Base-by-base conservation (phyloP, 1,140 invertebrate species). In the Drosophila bipectinata region DNA sequence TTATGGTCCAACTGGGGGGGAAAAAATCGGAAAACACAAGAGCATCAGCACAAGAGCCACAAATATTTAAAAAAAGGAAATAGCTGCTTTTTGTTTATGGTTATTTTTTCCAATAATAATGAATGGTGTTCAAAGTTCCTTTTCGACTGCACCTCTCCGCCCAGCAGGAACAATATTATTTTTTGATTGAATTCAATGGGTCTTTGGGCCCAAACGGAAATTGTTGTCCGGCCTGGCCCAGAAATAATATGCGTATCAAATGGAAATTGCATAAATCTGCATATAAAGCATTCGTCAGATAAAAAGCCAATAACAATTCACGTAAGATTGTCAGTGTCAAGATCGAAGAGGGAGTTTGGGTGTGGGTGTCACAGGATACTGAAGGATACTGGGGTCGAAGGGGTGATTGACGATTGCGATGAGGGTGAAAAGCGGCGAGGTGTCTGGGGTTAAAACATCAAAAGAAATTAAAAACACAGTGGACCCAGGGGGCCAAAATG, bases 401-500 rank as follows among this genome's bases (percentile, higher is more conserved):
- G 26, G 26, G 0, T 39, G 45, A 41, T 55, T 57, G 44, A 34
- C 28, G 45, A 21, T 52, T 15, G 39, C 28, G 28, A 51, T 32
- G 44, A 10, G 44, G 47, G 26, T 60, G 39, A 64, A 53, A 52
- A 32, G 1, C 28, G 12, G 30, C 21, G 39, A 15, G 37, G 54
- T 48, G 56, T 55, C 44, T 10, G 45, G 56, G 58, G 80, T 68
- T 72, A 59, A 87, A 78, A 85, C 82, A 85, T 85, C 82, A 85
- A 85, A 85, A 67, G 67, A 85, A 85, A 85, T 85, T 87, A 85
- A 87, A 87, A 69, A 82, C 82, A 62, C 80, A 76, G 44, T 67
- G 63, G 55, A 57, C 47, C 53, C 48, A 26, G 30, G 55, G 32
- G 52, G 58, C 15, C 8, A 3, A 15, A 51, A 14, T 30, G 55